These are phyloP conservation scores for Brachionus sp. DNA, from an alignment of 1,140 invertebrate species.

Conservation along the genomic window DNA sequence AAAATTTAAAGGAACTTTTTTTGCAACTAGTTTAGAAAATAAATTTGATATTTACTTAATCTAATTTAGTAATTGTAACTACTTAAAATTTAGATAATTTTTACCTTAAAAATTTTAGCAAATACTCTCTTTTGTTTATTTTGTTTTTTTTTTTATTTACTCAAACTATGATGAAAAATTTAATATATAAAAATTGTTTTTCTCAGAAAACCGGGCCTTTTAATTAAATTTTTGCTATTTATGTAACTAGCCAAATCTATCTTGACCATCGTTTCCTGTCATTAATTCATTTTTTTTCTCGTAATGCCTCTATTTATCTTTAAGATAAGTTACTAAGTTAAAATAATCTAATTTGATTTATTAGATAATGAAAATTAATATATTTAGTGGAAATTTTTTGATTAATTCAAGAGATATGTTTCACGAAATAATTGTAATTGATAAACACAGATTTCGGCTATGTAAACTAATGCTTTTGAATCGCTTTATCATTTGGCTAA, in stretches of 20 bases:
- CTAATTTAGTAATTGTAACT: not conserved
- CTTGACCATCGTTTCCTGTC: not conserved
- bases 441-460: not conserved
- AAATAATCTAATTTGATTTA: slow-evolving; percentile 7
- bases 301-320: not conserved
- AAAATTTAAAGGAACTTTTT: not conserved
- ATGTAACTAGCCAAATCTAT: not conserved
- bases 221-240: not conserved
- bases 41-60: not conserved
- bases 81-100: not conserved
- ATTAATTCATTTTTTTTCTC: not conserved
- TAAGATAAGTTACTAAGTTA: not conserved
- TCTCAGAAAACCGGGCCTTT: not conserved
- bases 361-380: not conserved
- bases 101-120: not conserved
- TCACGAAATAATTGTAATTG: not conserved
- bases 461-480: not conserved
- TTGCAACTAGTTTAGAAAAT: not conserved
- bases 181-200: not conserved
- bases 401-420: not conserved
- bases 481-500: slow-evolving; percentile 14
- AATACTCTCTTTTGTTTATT: not conserved
- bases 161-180: not conserved
- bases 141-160: not conserved
- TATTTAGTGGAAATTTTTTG: not conserved